Percentiles rank a stretch among this genome's conserved stretches.
Conservation (phyloP, 2,888 invertebrate genomes). For the Thumatha senex region DNA sequence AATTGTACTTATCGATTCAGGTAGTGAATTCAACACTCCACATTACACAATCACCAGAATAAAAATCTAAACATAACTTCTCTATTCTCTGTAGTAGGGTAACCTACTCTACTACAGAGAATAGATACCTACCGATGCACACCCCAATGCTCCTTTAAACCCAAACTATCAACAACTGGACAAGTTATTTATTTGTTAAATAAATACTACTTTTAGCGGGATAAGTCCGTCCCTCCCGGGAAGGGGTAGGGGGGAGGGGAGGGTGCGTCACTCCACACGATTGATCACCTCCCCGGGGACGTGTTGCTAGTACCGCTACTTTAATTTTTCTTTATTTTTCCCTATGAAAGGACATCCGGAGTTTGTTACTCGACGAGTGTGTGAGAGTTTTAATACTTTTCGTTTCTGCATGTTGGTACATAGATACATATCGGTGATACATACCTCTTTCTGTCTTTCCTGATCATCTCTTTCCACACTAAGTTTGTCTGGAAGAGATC, state of each 20-base stretch:
- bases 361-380: constrained; percentile 18
- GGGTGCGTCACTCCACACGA: constrained; percentile 47
- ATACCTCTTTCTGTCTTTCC: too few relatives aligned
- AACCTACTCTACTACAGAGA: too few relatives aligned
- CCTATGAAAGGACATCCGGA: constrained; percentile 34
- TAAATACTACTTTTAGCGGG: constrained; percentile 35
- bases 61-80: background rate
- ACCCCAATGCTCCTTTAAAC: constrained; percentile 7
- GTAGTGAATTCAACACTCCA: too few relatives aligned
- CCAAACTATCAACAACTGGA: constrained; percentile 9
- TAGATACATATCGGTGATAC: too few relatives aligned
- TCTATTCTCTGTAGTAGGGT: background rate
- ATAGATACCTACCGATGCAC: too few relatives aligned
- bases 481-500: too few relatives aligned
- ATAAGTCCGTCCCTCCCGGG: constrained; percentile 20
- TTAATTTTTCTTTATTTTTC: constrained; percentile 30
- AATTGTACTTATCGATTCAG: too few relatives aligned
- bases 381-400: background rate
- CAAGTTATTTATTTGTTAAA: constrained; percentile 38
- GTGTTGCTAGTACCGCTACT: constrained; percentile 41
- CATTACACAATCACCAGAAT: too few relatives aligned
- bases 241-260: constrained; percentile 18
- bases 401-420: too few relatives aligned
- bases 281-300: constrained; percentile 56
- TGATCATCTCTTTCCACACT: too few relatives aligned